Evolutionary conservation across 2,888 invertebrate species (phyloP), one percentile per base, ranked within the genome.

Genomic region (Tenthredo distinguenda): DNA sequence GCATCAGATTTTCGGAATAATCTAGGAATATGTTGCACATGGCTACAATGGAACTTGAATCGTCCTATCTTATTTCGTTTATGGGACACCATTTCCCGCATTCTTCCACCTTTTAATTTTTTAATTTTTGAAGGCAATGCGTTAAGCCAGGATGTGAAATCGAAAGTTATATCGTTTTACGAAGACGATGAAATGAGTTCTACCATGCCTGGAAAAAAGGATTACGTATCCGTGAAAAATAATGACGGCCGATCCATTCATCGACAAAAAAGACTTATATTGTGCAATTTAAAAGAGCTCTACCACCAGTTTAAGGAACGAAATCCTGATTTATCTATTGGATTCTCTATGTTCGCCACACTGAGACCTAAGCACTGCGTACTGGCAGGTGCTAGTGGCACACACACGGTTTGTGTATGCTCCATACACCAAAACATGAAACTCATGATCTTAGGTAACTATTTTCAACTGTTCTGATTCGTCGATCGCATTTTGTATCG

Each of bases 401-500:
- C 47, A 47, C 47, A 47, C 47, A 47, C 47, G 47, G 47, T 47
- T 47, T 47, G 47, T 47, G 89, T 89, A 15, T 89, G 89, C 84
- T 68, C 84, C 18, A 71, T 86, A n/a, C 88, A 88, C 65, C 87
- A 88, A 85, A 89, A 89, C 40, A 77, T 87, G 12, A 89, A 89
- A 76, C 85, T 90, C 15, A 88, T 88, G 87, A 79, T 89, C 37
- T 62, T 86, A 83, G 87, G 88, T 86, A 86, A 79, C 55, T 71
- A 47, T 47, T 47, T 47, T 47, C 47, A 47, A 47, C 47, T 47
- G 47, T 47, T 12, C 47, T 47, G 15, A 47, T 18, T 71, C 37
- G 43, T 76, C 37, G 77, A 43, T 84, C 58, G 5, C 34, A 65
- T 18, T 18, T 43, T 31, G 43, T 84, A n/a, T 58, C 34, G n/a